phyloP scores from a whole-genome alignment of 2,888 invertebrate species.

The Troides aeacus region DNA sequence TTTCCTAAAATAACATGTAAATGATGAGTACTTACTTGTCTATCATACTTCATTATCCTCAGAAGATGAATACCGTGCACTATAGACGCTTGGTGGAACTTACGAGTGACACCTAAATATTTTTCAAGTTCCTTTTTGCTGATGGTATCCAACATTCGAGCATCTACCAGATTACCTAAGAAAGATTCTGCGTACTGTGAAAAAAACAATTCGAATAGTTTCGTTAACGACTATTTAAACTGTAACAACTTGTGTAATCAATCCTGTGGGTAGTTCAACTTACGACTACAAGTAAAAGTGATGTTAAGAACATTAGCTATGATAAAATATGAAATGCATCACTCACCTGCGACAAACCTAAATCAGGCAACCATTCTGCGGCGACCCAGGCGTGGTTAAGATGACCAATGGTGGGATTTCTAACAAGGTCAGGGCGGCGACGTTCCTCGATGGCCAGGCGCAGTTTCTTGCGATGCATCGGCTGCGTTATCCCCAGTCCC shows the following conservation, averaged over 20 bases:
- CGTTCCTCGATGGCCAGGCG: constrained; percentile 96
- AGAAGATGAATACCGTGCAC: constrained; percentile 96
- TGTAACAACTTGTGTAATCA: background rate
- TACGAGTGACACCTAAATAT: constrained; percentile 93
- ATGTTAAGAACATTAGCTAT: background rate
- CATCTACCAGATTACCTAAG: constrained; percentile 93
- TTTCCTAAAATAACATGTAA: background rate
- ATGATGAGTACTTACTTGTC: constrained; percentile 83
- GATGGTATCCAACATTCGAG: constrained; percentile 94
- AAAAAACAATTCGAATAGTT: constrained; percentile 4
- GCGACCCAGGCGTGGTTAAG: constrained; percentile 96
- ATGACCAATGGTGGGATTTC: constrained; percentile 92
- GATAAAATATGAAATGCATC: background rate
- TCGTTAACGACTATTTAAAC: background rate
- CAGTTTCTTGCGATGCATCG: constrained; percentile 95
- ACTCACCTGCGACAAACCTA: constrained; percentile 88
- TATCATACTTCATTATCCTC: constrained; percentile 94
- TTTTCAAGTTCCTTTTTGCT: constrained; percentile 97
- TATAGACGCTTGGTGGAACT: constrained; percentile 96
- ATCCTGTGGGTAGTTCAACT: background rate
- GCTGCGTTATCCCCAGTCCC: constrained; percentile 93
- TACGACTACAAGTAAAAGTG: background rate
- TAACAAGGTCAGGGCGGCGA: constrained; percentile 90
- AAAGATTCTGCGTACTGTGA: constrained; percentile 92
- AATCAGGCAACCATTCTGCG: constrained; percentile 94